These are phyloP conservation scores for Mythimna albipuncta DNA, from an alignment of 2,888 invertebrate species.

Conservation along the genomic window DNA sequence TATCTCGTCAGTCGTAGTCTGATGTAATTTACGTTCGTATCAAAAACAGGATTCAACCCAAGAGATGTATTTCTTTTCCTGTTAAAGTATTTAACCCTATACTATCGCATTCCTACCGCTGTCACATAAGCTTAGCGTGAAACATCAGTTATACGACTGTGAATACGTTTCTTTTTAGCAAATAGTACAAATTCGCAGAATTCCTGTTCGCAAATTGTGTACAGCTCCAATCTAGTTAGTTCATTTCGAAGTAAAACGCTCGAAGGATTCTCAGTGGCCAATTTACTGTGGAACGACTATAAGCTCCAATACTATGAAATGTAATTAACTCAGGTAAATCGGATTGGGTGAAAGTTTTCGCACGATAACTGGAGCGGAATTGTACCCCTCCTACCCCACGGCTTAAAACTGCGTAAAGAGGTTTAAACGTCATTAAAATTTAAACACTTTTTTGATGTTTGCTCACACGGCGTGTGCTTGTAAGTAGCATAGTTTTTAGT, in stretches of 20 bases:
- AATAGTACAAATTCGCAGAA: constrained; percentile 18
- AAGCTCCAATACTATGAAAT: constrained; percentile 84
- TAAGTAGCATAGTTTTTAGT: constrained; percentile 19
- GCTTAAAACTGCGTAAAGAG: constrained; percentile 65
- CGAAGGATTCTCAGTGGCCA: constrained; percentile 56
- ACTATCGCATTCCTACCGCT: constrained; percentile 20
- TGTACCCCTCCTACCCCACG: constrained; percentile 52
- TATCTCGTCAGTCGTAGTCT: constrained; percentile 8
- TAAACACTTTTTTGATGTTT: constrained; percentile 60
- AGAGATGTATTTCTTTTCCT: constrained; percentile 14
- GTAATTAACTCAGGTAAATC: constrained; percentile 89
- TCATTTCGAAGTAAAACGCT: not conserved
- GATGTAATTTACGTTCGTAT: constrained; percentile 15
- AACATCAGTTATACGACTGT: constrained; percentile 16
- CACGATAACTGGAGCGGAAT: constrained; percentile 86
- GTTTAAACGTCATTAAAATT: constrained; percentile 62
- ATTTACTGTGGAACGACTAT: constrained; percentile 57
- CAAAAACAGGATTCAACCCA: constrained; percentile 12
- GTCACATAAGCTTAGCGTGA: constrained; percentile 8
- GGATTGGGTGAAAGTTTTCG: constrained; percentile 87
- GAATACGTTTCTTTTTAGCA: not conserved
- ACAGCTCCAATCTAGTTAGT: constrained; percentile 3
- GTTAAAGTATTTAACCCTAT: constrained; percentile 19
- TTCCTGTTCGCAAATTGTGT: not conserved
- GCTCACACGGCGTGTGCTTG: constrained; percentile 25